Evolutionary conservation across 2,113 vertebrate genomes (phyloP), one percentile per base, ranked within the genome.

Genomic region (Egretta garzetta): DNA sequence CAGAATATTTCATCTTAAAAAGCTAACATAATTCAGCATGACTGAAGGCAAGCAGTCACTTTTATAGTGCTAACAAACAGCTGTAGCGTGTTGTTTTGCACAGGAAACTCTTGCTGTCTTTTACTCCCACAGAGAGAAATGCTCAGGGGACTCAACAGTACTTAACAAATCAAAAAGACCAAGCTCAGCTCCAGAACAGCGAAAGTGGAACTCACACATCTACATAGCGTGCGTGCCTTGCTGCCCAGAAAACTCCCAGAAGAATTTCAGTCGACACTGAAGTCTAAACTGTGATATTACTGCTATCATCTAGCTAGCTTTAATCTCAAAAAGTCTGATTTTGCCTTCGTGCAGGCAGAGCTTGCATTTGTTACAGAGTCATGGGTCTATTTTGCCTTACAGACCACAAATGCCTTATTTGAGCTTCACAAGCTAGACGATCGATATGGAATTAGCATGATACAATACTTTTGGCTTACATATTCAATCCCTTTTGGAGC

Each of bases 1-100:
- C 76, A 91, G 74, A 89, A 73, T 84, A 94, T 89, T 96, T 89
- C 10, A 58, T 87, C 66, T 89, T 93, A 80, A 95, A 89, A 93
- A 45, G 58, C 64, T 68, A 93, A 58, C 80, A 53, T 85, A 91
- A 84, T 94, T 93, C 58, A 94, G 70, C 70, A 56, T 80, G 49
- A 95, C 70, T 87, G 76, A 95, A 89, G 66, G 83, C 83, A 72
- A 80, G 37, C 26, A 83, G 68, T 79, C 77, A 87, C 60, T 87
- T 94, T 50, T 71, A 82, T 4, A 75, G 60, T 27, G 62, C 62
- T 91, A 89, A 82, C 49, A 55, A 89, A 81, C 91, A 95, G 88
- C 86, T 86, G 66, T 23, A 95, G 80, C 0, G 6, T 4, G 49
- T 79, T 95, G 66, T 71, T 91, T 81, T 58, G 68, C 77, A 68